These are phyloP conservation scores for Campoplex nolae DNA, from an alignment of 2,888 invertebrate species.

Conservation along the genomic window DNA sequence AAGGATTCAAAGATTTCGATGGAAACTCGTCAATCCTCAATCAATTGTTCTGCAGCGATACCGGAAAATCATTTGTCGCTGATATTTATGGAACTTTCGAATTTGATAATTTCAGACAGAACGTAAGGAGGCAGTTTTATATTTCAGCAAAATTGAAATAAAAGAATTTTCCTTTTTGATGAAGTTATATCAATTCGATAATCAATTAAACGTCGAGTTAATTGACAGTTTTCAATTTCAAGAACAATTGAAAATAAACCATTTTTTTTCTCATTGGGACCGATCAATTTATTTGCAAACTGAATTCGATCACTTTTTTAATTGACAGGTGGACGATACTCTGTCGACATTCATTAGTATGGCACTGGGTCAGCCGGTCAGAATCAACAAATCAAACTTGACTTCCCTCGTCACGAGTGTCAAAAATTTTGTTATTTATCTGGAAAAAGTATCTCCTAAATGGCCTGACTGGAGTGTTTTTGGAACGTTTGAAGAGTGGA, in stretches of 20 bases:
- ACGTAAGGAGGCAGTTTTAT: constrained; percentile 72
- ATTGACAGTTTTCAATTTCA: no score
- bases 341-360: constrained; percentile 76
- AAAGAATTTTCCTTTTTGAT: not conserved
- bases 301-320: not conserved
- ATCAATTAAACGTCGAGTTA: no score
- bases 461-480: constrained; percentile 75
- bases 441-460: constrained; percentile 69
- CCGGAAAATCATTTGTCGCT: constrained; percentile 75
- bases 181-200: not conserved
- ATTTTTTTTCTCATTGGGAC: not conserved
- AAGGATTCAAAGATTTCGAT: constrained; percentile 69
- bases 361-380: constrained; percentile 72
- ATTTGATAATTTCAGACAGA: constrained; percentile 73
- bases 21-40: constrained; percentile 66
- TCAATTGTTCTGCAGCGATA: constrained; percentile 76
- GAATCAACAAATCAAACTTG: constrained; percentile 76
- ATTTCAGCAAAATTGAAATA: not conserved
- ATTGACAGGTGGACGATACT: constrained; percentile 74
- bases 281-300: not conserved
- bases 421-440: constrained; percentile 73
- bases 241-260: not conserved
- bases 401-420: constrained; percentile 75
- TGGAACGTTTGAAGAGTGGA: constrained; percentile 71
- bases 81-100: constrained; percentile 77